Evolutionary conservation across 2,888 invertebrate genomes (phyloP), one percentile per base, ranked within the genome.

Genomic region (Mayetiola destructor): DNA sequence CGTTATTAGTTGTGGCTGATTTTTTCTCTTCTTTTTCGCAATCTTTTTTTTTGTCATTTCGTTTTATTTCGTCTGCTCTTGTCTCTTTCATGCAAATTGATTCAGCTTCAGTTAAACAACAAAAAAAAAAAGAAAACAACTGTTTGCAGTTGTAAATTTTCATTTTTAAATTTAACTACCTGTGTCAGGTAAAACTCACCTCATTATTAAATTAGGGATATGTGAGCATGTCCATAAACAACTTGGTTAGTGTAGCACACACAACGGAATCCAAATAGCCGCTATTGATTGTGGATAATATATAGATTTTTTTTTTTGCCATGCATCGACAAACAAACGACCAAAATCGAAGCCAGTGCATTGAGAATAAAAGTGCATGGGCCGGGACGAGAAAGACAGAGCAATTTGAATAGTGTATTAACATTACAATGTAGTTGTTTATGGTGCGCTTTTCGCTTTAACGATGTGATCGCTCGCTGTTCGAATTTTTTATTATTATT

Each of bases 371-470:
- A n/a, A n/a, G n/a, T n/a, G n/a, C n/a, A n/a, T n/a, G n/a, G n/a
- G n/a, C n/a, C n/a, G n/a, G n/a, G n/a, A n/a, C n/a, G n/a, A n/a
- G n/a, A n/a, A n/a, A n/a, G n/a, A n/a, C n/a, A n/a, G n/a, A n/a
- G n/a, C n/a, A n/a, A n/a, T n/a, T n/a, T n/a, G n/a, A n/a, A n/a
- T n/a, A n/a, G 48, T 32, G 32, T 12, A 32, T 6, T 48, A 48
- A n/a, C 48, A 48, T 48, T 48, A 48, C 48, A 48, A 48, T 48
- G 48, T 48, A 27, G 48, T 48, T 48, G 48, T 48, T 48, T 48
- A 48, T 48, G 48, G 48, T n/a, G n/a, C n/a, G n/a, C n/a, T n/a
- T n/a, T n/a, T n/a, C 27, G 3, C n/a, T 23, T 48, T 48, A 48
- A 48, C 48, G 48, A 48, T 48, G 48, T 27, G n/a, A n/a, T 27